Base-by-base conservation (phyloP, 2,888 invertebrate genomes). In the Macaria liturata region DNA sequence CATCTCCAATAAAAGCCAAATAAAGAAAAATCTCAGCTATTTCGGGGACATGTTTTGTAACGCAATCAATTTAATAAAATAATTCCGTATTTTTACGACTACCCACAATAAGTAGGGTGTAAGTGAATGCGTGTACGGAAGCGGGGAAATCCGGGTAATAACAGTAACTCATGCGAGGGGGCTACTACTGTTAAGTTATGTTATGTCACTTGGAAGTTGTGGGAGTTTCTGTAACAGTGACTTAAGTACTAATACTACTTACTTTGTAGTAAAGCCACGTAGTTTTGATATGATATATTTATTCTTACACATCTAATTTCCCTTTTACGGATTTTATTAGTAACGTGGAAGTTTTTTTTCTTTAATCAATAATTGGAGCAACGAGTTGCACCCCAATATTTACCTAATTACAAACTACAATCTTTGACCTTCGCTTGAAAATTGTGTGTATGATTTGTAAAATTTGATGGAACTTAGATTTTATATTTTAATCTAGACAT, bases 81-180 rank as follows among this genome's bases (percentile, higher is more conserved):
- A 84, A 86, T 85, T 83, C 81, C 74, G 84, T 81, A 88, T 86
- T 88, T 89, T 90, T 88, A 90, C 80, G 87, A 83, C 81, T 71
- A 75, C 78, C 76, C 73, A 71, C 72, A 78, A 87, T 82, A 84
- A 83, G 86, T 83, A 86, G 88, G 88, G 87, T 84, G 87, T 89
- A 86, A 90, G 91, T 88, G 86, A 86, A 88, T 87, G 86, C 86
- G 86, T 86, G 85, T 83, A 81, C 84, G 86, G 86, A 84, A 87
- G 84, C 83, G 81, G 84, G 86, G 80, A 88, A 86, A 89, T 88
- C 87, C 86, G 72, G 70, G 84, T 83, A 88, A 91, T 91, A 91
- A 91, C 87, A 89, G 88, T 91, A 90, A 91, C 84, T 91, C 89
- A 90, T 84, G 46, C 44, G 31, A 55, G 53, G 43, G 58, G 31